A percentile compares a stretch with the other conserved stretches of the same genome.
Conservation (phyloP, 2,113 vertebrate genomes). For the Ellobius talpinus region DNA sequence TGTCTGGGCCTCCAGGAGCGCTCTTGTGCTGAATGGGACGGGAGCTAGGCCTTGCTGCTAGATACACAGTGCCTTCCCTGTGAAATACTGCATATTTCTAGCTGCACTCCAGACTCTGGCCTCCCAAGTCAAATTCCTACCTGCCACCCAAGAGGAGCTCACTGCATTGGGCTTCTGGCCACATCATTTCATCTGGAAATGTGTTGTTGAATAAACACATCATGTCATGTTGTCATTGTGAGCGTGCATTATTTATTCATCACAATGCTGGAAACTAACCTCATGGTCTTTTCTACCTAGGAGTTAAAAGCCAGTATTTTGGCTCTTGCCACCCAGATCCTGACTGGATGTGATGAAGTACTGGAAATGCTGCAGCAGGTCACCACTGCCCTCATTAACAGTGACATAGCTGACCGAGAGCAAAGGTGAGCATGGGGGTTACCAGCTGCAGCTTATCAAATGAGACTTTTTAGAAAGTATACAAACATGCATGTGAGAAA, state of each 20-base stretch:
- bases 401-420: conserved; percentile 94
- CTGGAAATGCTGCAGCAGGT: conserved; percentile 98
- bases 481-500: neutral
- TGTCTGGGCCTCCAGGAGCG: conserved; percentile 84
- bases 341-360: conserved; percentile 98
- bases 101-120: conserved; percentile 82
- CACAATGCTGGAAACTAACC: conserved; percentile 69
- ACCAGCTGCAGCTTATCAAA: neutral
- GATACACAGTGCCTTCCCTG: conserved; percentile 82
- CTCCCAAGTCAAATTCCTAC: conserved; percentile 79
- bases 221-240: conserved; percentile 71
- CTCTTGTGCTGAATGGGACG: conserved; percentile 83
- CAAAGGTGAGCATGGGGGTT: conserved; percentile 89
- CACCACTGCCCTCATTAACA: conserved; percentile 96
- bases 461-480: neutral
- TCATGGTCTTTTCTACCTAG: conserved; percentile 85
- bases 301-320: conserved; percentile 97
- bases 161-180: conserved; percentile 84
- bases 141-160: conserved; percentile 82
- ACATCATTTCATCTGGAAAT: conserved; percentile 85
- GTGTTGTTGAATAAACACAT: conserved; percentile 73
- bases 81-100: conserved; percentile 85
- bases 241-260: neutral
- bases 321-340: conserved; percentile 95
- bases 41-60: conserved; percentile 83